Evolutionary conservation across 2,113 vertebrate species (phyloP), one percentile per base, ranked within the genome.

Genomic region (Collichthys lucidus): DNA sequence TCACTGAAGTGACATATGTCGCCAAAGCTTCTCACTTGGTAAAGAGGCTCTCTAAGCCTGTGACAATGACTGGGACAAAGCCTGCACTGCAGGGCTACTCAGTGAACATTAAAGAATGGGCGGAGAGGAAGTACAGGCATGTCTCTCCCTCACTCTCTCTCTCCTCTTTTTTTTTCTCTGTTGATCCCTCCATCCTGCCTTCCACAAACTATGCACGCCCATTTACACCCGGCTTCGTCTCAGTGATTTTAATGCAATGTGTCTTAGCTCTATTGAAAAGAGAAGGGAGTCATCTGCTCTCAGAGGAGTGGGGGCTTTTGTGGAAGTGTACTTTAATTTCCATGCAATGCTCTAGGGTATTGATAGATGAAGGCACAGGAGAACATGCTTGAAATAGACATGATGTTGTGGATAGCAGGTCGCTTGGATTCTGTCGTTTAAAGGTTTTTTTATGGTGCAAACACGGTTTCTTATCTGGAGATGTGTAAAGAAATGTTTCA

Each of bases 1-100:
- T 92, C 92, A 74, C 87, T 89, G 83, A 89, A 86, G 88, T 92
- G 92, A 94, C 93, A 93, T 94, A 93, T 94, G 94, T 94, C 88
- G 61, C 86, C 88, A 93, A 94, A 95, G 92, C 92, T 89, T 92
- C 92, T 95, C 92, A 86, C 89, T 83, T 82, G 86, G 92, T 89
- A 88, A 86, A 86, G 88, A 91, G 83, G 78, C 82, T 86, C 63
- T 77, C 72, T 93, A 93, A 94, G 92, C 87, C 79, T 9, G 62
- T 81, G 80, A 93, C 92, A 93, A 94, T 92, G 91, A 92, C 81
- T 70, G 75, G 86, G 92, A 91, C 91, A 94, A 93, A 94, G 90
- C 72, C 75, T 84, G 86, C 91, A 88, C 91, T 80, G 80, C 84
- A 15, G 85, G 90, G 91, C 78, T 65, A 74, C 92, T 91, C 86